Conservation (phyloP, 2,888 invertebrate genomes). For the Meiosimyza decipiens region DNA sequence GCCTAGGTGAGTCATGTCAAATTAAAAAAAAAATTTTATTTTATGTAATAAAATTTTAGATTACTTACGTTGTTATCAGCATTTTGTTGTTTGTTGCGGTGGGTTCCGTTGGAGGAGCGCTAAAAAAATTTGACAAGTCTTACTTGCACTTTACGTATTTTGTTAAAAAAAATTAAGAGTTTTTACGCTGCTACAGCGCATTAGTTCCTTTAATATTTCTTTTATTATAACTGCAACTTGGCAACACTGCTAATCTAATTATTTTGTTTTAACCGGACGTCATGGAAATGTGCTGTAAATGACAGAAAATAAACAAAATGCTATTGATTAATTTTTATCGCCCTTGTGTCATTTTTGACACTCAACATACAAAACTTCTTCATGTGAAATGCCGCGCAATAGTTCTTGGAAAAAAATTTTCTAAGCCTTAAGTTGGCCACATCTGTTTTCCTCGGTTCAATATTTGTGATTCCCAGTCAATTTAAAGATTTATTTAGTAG, state of each 20-base stretch:
- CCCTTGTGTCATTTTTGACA: slow-evolving; percentile 5
- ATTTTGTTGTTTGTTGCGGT: slow-evolving; percentile 43
- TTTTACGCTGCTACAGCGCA: neutral
- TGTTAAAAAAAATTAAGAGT: neutral
- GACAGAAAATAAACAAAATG: slow-evolving; percentile 1
- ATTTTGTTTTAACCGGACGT: neutral
- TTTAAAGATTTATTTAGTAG: too few species aligned
- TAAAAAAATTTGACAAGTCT: neutral
- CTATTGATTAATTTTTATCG: neutral
- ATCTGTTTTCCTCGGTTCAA: too few species aligned
- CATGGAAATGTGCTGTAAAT: slow-evolving; percentile 13
- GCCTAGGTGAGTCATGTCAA: neutral
- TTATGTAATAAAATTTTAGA: neutral
- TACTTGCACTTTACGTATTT: neutral
- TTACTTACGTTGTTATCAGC: slow-evolving; percentile 62
- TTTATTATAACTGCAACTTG: neutral
- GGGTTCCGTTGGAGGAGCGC: neutral
- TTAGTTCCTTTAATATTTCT: neutral
- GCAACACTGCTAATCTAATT: neutral
- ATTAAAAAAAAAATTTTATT: neutral
- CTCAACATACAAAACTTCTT: neutral
- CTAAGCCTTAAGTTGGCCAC: neutral
- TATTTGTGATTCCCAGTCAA: too few species aligned
- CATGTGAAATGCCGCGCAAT: neutral
- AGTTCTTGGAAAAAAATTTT: neutral